Conservation (phyloP, 2,888 invertebrate genomes). For the Hydriomena furcata region DNA sequence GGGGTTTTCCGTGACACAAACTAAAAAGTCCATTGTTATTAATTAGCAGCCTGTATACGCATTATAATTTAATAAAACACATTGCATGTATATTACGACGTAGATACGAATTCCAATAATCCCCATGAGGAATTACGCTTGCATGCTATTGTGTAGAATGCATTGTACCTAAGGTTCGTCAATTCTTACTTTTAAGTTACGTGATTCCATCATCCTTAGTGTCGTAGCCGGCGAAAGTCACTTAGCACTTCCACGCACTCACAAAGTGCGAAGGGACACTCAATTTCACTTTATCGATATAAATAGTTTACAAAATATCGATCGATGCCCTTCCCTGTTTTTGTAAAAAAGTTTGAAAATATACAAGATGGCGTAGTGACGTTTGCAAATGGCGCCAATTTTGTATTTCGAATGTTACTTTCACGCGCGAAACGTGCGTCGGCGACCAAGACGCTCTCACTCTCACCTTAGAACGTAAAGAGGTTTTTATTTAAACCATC, state of each 20-base stretch:
- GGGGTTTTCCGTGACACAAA: too few species aligned
- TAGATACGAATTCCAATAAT: background rate
- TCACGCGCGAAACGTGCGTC: constrained; percentile 61
- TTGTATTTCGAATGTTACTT: constrained; percentile 57
- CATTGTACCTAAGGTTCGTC: constrained; percentile 1
- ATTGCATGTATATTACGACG: too few species aligned
- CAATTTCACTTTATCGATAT: constrained; percentile 41
- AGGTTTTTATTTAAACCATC: constrained; percentile 75
- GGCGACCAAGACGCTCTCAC: constrained; percentile 59
- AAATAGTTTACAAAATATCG: constrained; percentile 15
- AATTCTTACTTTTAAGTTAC: constrained; percentile 63
- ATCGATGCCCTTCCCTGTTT: constrained; percentile 16
- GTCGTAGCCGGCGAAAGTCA: constrained; percentile 64
- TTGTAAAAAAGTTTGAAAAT: constrained; percentile 1
- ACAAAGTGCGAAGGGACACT: constrained; percentile 46
- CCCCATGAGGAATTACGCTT: background rate
- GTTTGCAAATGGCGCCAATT: constrained; percentile 53
- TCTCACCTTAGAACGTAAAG: constrained; percentile 65
- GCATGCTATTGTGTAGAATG: too few species aligned
- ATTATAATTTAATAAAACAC: too few species aligned
- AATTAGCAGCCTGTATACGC: too few species aligned
- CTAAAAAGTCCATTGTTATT: too few species aligned
- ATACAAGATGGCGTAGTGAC: constrained; percentile 24
- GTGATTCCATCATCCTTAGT: constrained; percentile 62
- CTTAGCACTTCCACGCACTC: constrained; percentile 56